phyloP scores from a whole-genome alignment of 53 echinoderm and acorn worm genomes.

The Mesocentrotus franciscanus region DNA sequence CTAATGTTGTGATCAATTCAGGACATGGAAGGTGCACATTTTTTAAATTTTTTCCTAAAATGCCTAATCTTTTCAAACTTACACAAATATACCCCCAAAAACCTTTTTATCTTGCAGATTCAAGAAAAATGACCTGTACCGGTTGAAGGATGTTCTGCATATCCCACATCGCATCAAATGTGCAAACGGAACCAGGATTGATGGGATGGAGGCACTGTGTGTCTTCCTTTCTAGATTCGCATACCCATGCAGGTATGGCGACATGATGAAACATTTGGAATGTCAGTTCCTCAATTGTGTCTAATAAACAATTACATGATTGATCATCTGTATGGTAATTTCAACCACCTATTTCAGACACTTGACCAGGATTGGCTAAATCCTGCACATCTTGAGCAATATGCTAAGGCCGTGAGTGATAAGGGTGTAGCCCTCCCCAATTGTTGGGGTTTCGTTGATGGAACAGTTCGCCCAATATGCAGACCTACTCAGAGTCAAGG shows the following conservation, averaged over 20 bases:
- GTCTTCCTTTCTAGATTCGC: constrained; percentile 39
- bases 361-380: constrained; percentile 33
- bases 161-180: constrained; percentile 54
- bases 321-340: constrained; percentile 23
- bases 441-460: neutral
- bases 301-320: constrained; percentile 35
- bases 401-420: neutral
- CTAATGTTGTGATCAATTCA: too few species aligned
- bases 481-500: neutral
- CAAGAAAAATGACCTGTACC: constrained; percentile 63
- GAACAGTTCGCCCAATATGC: neutral
- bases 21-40: neutral
- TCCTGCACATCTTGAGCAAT: neutral
- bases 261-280: constrained; percentile 59
- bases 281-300: constrained; percentile 58
- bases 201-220: constrained; percentile 45
- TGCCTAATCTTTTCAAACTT: neutral
- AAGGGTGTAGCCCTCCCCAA: neutral
- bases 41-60: neutral
- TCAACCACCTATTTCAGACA: constrained; percentile 27
- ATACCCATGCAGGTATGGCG: constrained; percentile 65
- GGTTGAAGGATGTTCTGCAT: constrained; percentile 31
- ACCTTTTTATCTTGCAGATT: constrained; percentile 40
- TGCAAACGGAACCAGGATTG: neutral
- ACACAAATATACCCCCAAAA: neutral